A percentile compares a stretch with the other conserved stretches of the same genome.
These are phyloP conservation scores for Stegophylla sp. DNA, from an alignment of 2,888 invertebrate genomes.

Conservation along the genomic window DNA sequence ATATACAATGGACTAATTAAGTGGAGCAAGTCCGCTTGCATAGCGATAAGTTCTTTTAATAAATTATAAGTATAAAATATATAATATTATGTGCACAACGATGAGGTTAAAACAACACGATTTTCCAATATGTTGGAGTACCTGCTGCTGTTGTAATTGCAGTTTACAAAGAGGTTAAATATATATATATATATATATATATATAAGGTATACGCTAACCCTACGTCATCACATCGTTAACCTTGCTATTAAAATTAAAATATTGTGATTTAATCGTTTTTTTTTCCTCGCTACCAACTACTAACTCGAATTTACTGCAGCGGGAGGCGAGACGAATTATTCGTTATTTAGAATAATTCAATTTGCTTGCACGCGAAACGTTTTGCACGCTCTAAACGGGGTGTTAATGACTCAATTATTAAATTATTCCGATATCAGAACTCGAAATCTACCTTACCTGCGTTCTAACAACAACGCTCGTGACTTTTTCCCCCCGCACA, in stretches of 20 bases:
- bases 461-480: too few relatives aligned
- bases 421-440: background rate
- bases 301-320: background rate
- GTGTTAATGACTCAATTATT: conserved; percentile 3
- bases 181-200: background rate
- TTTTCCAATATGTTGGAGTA: background rate
- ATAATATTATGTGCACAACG: background rate
- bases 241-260: background rate
- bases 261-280: background rate
- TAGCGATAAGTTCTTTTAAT: conserved; percentile 10
- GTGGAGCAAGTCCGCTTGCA: background rate
- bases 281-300: background rate
- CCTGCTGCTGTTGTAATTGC: too few relatives aligned
- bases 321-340: background rate
- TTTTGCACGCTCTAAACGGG: background rate
- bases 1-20: conserved; percentile 20
- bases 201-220: too few relatives aligned
- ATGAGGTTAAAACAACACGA: conserved; percentile 6
- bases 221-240: background rate
- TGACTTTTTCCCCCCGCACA: background rate
- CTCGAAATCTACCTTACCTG: background rate
- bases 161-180: background rate
- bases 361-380: background rate
- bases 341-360: background rate
- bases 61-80: background rate